Base-by-base conservation (phyloP, 2,797 vertebrate genomes). In the Hybognathus amarus region DNA sequence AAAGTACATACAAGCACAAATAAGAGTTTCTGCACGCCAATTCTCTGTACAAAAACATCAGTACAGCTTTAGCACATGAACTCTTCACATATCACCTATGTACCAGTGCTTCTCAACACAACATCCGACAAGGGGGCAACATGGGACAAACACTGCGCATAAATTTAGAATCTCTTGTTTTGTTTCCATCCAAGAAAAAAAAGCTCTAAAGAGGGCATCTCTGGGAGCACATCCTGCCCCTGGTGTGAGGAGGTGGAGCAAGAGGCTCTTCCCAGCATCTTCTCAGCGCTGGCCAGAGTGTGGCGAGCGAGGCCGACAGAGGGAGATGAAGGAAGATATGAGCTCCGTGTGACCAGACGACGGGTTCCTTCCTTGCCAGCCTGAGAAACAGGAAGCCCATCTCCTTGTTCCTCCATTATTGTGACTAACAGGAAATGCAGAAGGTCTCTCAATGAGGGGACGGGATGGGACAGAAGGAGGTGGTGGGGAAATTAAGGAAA, bases 311-410 rank as follows among this genome's bases (percentile, higher is more conserved):
- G 67, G 76, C 80, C 54, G 63, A 81, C 50, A 75, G 73, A 83
- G 69, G 52, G 83, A 77, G 64, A 52, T 75, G 33, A 77, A 67
- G 85, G 69, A 79, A 82, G 77, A 76, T 50, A 69, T 70, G 63
- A 85, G 91, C 92, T 93, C 93, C 92, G 93, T 95, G 94, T 93
- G 94, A 95, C 93, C 94, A 94, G 93, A 94, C 93, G 90, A 68
- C 81, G 9, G 87, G 92, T 94, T 94, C 93, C 93, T 95, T 95
- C 94, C 94, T 92, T 87, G 86, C 91, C 93, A 92, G 93, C 94
- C 93, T 95, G 94, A 94, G 94, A 95, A 94, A 91, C 94, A 94
- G 94, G 94, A 94, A 94, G 91, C 92, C 87, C 90, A 91, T 90
- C 89, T 90, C 89, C 92, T 93, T 93, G 92, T 94, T 93, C 92